Evolutionary conservation across 2,113 vertebrate genomes (phyloP).

Genomic region (Psettodes erumei): DNA sequence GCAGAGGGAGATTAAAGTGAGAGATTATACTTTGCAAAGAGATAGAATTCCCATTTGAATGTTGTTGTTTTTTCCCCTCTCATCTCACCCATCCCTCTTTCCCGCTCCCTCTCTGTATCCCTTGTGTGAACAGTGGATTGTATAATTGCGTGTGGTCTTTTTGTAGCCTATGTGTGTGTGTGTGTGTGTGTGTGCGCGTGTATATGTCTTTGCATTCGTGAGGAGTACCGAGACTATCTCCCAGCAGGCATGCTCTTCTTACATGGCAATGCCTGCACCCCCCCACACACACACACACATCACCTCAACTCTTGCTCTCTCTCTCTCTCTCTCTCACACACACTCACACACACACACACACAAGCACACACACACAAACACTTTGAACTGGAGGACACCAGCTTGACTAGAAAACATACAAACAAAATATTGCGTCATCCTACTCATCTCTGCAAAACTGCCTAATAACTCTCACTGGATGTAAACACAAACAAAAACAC

Average conservation of each 20-base stretch:
- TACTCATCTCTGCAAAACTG: slow-evolving; percentile 24
- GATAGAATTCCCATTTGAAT: slow-evolving; percentile 69
- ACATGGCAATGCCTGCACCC: slow-evolving; percentile 27
- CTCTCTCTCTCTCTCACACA: slow-evolving; percentile 11
- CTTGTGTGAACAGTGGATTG: slow-evolving; percentile 50
- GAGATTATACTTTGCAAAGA: slow-evolving; percentile 73
- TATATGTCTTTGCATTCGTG: slow-evolving; percentile 19
- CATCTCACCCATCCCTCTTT: slow-evolving; percentile 49
- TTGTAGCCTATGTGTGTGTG: background rate
- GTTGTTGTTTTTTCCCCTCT: too few species aligned
- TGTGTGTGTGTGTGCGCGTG: slow-evolving; percentile 6
- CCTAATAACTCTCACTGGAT: slow-evolving; percentile 30
- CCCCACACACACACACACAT: background rate
- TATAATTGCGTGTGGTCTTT: slow-evolving; percentile 30
- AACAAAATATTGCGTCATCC: slow-evolving; percentile 60
- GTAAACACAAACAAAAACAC: slow-evolving; percentile 44
- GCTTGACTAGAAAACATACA: slow-evolving; percentile 34
- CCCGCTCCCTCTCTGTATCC: slow-evolving; percentile 36
- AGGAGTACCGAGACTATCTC: slow-evolving; percentile 30
- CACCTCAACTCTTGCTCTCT: background rate
- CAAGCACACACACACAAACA: background rate
- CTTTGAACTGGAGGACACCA: slow-evolving; percentile 29
- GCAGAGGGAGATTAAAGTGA: slow-evolving; percentile 71
- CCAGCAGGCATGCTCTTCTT: slow-evolving; percentile 48
- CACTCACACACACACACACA: slow-evolving; percentile 16